These are phyloP conservation scores for Diaphora mendica DNA, from an alignment of 2,888 invertebrate genomes.

Conservation along the genomic window DNA sequence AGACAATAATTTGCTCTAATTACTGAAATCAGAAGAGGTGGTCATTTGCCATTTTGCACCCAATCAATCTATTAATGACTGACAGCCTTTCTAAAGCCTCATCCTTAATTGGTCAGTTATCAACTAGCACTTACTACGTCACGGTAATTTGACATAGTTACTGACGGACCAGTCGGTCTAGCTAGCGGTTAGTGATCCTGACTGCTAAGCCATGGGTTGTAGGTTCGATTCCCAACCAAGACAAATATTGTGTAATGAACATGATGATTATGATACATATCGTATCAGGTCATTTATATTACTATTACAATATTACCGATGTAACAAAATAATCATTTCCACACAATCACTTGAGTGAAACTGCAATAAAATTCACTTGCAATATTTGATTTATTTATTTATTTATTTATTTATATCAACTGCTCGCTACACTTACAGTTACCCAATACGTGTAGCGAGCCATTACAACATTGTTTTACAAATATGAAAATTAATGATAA, in stretches of 20 bases:
- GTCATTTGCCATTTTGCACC: conserved; percentile 28
- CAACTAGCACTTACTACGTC: conserved; percentile 10
- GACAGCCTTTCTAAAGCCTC: conserved; percentile 59
- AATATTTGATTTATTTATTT: too few species aligned
- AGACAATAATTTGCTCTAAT: conserved; percentile 18
- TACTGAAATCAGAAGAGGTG: conserved; percentile 4
- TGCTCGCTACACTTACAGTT: too few species aligned
- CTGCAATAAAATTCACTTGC: too few species aligned
- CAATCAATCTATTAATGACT: conserved; percentile 61
- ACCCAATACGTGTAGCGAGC: too few species aligned
- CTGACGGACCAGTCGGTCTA: not conserved
- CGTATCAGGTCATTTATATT: too few species aligned
- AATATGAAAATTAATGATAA: too few species aligned
- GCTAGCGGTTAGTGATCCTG: not conserved
- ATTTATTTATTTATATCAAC: too few species aligned
- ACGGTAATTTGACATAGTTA: conserved; percentile 4
- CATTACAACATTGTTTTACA: too few species aligned
- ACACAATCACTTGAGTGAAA: too few species aligned
- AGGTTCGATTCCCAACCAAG: not conserved
- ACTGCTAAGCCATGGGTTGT: not conserved
- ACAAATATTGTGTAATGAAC: not conserved
- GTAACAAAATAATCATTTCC: too few species aligned
- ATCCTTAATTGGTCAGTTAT: conserved; percentile 39
- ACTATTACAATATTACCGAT: too few species aligned
- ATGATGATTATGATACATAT: not conserved